Conservation (phyloP, 23 tunicate genomes). For the Halocynthia aurantium region DNA sequence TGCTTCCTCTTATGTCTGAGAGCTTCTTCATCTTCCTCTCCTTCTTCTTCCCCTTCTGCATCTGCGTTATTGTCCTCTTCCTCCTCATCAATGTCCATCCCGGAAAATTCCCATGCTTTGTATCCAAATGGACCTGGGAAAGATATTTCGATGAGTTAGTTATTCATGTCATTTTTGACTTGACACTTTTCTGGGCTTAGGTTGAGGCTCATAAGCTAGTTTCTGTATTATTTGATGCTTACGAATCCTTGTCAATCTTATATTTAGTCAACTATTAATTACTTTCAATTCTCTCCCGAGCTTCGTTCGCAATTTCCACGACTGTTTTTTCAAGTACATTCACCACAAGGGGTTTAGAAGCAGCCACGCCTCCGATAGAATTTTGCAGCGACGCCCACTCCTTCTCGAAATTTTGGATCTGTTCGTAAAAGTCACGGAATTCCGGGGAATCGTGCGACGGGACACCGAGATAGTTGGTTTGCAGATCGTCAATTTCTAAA, state of each 20-base stretch:
- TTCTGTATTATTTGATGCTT: too few relatives aligned
- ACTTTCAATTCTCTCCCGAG: slow-evolving; percentile 49
- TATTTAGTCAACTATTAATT: not conserved
- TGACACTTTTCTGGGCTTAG: too few relatives aligned
- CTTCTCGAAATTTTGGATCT: slow-evolving; percentile 42
- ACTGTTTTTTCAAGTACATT: slow-evolving; percentile 27
- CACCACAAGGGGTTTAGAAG: slow-evolving; percentile 47
- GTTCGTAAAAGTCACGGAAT: slow-evolving; percentile 17
- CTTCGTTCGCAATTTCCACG: slow-evolving; percentile 13
- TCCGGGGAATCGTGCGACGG: slow-evolving; percentile 53
- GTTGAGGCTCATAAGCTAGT: too few relatives aligned
- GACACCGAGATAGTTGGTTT: slow-evolving; percentile 11
- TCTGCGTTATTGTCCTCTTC: slow-evolving; percentile 92
- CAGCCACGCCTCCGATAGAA: slow-evolving; percentile 48
- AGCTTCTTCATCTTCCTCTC: slow-evolving; percentile 82
- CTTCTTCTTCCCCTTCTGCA: slow-evolving; percentile 50
- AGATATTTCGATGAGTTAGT: not conserved
- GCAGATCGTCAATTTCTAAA: slow-evolving; percentile 45
- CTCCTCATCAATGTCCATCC: slow-evolving; percentile 83
- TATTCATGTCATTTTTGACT: not conserved
- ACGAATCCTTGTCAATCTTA: not conserved
- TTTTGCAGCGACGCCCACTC: slow-evolving; percentile 70
- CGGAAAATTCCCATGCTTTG: slow-evolving; percentile 76
- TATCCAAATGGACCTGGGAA: slow-evolving; percentile 59
- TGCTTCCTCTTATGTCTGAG: slow-evolving; percentile 48